Evolutionary conservation across 2,888 invertebrate species (phyloP).

Genomic region (Aphodius granarius): DNA sequence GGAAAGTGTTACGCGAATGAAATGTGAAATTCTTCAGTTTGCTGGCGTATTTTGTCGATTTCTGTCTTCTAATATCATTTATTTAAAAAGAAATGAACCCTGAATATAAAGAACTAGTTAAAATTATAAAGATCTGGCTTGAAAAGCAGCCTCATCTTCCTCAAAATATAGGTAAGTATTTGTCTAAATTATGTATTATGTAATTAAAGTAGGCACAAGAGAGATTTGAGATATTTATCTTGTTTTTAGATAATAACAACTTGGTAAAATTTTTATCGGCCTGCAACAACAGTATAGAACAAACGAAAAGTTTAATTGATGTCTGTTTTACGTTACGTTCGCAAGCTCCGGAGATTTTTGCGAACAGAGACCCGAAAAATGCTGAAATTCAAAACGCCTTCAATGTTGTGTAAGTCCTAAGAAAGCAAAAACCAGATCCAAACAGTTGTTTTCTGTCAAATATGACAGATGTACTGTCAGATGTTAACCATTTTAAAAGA

Average conservation of each 20-base stretch:
- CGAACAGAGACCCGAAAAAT: slow-evolving; percentile 60
- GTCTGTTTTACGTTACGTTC: slow-evolving; percentile 60
- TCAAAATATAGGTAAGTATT: slow-evolving; percentile 62
- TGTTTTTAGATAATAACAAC: slow-evolving; percentile 60
- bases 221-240: slow-evolving; percentile 1
- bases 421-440: neutral
- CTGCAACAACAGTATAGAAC: slow-evolving; percentile 60
- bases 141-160: slow-evolving; percentile 67
- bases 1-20: too few relatives aligned
- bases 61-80: too few relatives aligned
- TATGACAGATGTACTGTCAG: too few relatives aligned
- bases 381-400: slow-evolving; percentile 59
- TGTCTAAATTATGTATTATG: neutral
- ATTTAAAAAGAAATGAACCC: slow-evolving; percentile 30
- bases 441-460: too few relatives aligned
- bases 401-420: slow-evolving; percentile 58
- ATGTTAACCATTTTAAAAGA: too few relatives aligned
- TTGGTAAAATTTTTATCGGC: slow-evolving; percentile 60
- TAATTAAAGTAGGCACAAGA: too few relatives aligned
- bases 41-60: too few relatives aligned
- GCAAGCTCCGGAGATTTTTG: slow-evolving; percentile 64
- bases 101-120: slow-evolving; percentile 53
- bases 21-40: too few relatives aligned
- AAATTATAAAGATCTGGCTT: slow-evolving; percentile 62
- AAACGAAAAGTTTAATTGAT: slow-evolving; percentile 56